Evolutionary conservation across 1,140 invertebrate species (phyloP), one percentile per base, ranked within the genome.

Genomic region (Brachionus calyciflorus): DNA sequence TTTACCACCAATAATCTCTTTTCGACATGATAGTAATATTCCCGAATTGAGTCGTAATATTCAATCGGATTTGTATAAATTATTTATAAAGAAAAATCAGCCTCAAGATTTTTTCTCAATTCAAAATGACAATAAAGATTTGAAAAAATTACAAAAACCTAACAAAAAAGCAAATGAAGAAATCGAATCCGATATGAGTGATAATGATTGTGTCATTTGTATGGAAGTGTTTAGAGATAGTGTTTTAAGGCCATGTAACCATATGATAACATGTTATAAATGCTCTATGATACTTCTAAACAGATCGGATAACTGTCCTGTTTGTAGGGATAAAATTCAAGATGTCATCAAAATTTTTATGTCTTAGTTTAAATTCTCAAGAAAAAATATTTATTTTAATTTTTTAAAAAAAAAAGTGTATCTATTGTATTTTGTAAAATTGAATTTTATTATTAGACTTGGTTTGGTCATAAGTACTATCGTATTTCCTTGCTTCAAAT

Each of bases 191-290:
- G 53, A 28, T 19, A 12, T 70, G 81, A 81, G 44, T 41, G 60
- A 86, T 19, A 81, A 81, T 30, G 86, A 87, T 63, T 87, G 86
- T 81, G 86, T 85, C 3, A 86, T 87, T 33, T 87, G 86, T 79
- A 86, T 87, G 86, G 85, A 87, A 77, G 80, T 81, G 26, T 68
- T 81, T 10, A 78, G 86, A 68, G 84, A 87, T 79, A 85, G 84
- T 79, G 81, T 87, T 7, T 78, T 87, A 30, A 81, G 83, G 77
- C 86, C 86, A 1, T 87, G 86, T 79, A 85, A 87, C 79, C 86
- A 87, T 80, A 82, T 87, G 80, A 83, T 87, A 53, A 85, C 86
- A 0, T 87, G 86, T 78, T 80, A 81, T 30, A 79, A 81, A 9
- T 87, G 86, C 80, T 83, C 85, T 6, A 81, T 81, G 24, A 79